phyloP scores from a whole-genome alignment of 1,140 invertebrate species.

The Trachymyrmex cornetzi region DNA sequence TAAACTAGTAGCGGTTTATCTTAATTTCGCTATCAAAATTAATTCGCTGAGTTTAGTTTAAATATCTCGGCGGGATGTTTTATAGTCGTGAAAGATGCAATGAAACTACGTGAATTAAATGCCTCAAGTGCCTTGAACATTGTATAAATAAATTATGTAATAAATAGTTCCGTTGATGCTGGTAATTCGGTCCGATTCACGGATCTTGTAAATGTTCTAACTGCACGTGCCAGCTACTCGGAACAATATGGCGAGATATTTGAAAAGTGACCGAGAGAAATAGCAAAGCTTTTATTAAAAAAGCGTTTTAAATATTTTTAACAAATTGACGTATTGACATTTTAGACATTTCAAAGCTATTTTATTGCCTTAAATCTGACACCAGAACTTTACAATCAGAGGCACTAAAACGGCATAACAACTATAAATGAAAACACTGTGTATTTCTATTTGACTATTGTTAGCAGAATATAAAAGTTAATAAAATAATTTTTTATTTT shows the following conservation, averaged over 20 bases:
- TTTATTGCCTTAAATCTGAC: not conserved
- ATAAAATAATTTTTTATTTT: not conserved
- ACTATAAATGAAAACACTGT: not conserved
- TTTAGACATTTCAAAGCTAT: not conserved
- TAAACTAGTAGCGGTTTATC: conserved; percentile 40
- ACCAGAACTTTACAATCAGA: not conserved
- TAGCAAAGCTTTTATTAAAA: conserved; percentile 16
- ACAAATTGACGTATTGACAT: not conserved
- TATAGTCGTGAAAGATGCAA: not conserved
- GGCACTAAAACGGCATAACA: not conserved
- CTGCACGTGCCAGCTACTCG: not conserved
- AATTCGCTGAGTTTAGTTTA: not conserved
- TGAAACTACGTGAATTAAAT: conserved; percentile 4
- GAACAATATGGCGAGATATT: not conserved
- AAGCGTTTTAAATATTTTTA: not conserved
- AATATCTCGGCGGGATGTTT: not conserved
- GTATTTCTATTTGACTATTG: not conserved
- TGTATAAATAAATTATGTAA: conserved; percentile 13
- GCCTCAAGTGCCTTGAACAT: not conserved
- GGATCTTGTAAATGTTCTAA: conserved; percentile 30
- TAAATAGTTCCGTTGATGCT: conserved; percentile 25
- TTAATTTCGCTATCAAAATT: conserved; percentile 28
- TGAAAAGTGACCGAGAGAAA: not conserved
- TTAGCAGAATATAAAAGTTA: not conserved
- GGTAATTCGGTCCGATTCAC: conserved; percentile 56